Evolutionary conservation across 2,888 invertebrate genomes (phyloP).

Genomic region (Julus scanicus): DNA sequence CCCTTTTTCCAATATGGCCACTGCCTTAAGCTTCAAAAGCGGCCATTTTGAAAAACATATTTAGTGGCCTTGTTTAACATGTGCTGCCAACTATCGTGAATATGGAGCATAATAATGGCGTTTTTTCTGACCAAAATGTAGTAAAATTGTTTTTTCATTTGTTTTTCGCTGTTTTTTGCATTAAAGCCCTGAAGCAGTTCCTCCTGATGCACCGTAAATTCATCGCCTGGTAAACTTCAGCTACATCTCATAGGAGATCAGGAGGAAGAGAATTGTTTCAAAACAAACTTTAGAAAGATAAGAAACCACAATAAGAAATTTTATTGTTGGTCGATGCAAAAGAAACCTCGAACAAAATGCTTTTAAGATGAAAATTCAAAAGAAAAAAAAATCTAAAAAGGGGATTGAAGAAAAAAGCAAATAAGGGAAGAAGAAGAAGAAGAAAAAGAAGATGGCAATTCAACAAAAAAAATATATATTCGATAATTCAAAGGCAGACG

Average conservation of each 20-base stretch:
- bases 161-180: no score
- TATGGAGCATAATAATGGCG: no score
- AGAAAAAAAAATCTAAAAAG: background rate
- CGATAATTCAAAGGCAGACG: slow-evolving; percentile 36
- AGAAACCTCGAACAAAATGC: slow-evolving; percentile 27
- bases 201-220: background rate
- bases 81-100: no score
- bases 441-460: background rate
- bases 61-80: no score
- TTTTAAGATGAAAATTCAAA: slow-evolving; percentile 36
- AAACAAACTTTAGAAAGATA: slow-evolving; percentile 30
- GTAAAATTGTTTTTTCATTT: no score
- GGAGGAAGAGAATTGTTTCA: slow-evolving; percentile 16
- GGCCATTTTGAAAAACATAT: no score
- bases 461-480: background rate
- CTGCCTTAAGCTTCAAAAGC: no score
- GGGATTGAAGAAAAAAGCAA: slow-evolving; percentile 7
- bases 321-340: slow-evolving; percentile 23
- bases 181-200: background rate
- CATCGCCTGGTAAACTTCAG: background rate
- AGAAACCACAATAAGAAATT: slow-evolving; percentile 2
- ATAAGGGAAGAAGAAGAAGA: background rate
- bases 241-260: slow-evolving; percentile 36
- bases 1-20: no score
- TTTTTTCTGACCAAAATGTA: no score